phyloP scores from a whole-genome alignment of 2,113 vertebrate genomes.

The Cavia porcellus region DNA sequence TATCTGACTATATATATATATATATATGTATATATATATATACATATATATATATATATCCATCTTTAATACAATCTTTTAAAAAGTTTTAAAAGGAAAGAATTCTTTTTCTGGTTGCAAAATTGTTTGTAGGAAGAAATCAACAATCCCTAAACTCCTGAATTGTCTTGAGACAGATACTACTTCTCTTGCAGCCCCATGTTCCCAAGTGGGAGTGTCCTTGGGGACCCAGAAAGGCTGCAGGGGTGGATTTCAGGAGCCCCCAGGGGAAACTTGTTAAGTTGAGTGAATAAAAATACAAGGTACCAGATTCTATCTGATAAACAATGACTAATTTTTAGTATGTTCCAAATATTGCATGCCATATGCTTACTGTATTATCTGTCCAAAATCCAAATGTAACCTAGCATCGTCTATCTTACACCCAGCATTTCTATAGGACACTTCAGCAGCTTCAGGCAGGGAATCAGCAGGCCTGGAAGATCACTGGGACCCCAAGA shows the following conservation, averaged over 20 bases:
- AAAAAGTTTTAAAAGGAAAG: background rate
- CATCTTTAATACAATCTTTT: background rate
- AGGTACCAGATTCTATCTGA: background rate
- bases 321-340: constrained; percentile 29
- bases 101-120: background rate
- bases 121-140: background rate
- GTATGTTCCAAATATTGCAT: background rate
- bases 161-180: background rate
- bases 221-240: background rate
- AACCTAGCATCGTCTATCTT: background rate
- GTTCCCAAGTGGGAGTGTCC: background rate
- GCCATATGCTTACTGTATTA: background rate
- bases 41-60: background rate
- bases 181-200: background rate
- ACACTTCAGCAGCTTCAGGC: background rate
- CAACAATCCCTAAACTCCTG: background rate
- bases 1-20: no score
- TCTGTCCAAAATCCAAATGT: constrained; percentile 41
- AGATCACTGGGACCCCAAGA: background rate
- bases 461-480: background rate
- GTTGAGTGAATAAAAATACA: background rate
- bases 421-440: background rate
- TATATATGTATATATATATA: background rate
- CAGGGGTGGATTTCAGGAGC: background rate
- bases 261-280: background rate